Evolutionary conservation across 2,113 vertebrate genomes (phyloP).

Genomic region (Bathybates hornii): DNA sequence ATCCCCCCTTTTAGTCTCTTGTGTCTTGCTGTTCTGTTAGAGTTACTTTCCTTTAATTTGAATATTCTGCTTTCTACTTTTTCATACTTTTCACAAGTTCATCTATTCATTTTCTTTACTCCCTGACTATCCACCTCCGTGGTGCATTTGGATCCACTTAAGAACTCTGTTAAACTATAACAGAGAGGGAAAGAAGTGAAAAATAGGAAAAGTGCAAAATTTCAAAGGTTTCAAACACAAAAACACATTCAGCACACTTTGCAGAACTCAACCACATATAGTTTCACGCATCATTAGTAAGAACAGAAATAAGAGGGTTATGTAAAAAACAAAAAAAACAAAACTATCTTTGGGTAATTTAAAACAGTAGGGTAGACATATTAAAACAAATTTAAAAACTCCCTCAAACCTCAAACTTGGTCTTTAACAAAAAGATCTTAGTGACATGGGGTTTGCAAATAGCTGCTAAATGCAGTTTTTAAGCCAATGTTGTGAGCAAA

Average conservation of each 20-base stretch:
- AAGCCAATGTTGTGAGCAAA: not conserved
- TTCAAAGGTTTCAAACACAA: not conserved
- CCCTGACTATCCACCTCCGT: not conserved
- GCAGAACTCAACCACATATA: not conserved
- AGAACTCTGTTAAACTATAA: not conserved
- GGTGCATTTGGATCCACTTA: not conserved
- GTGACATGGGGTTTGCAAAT: accelerated
- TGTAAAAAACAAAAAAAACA: not conserved
- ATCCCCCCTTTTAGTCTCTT: accelerated
- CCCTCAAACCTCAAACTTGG: not conserved
- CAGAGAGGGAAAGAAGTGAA: not conserved
- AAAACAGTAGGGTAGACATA: not conserved
- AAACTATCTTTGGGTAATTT: not conserved
- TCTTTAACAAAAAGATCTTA: not conserved
- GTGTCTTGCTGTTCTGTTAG: not conserved
- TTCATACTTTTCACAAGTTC: not conserved
- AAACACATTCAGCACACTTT: not conserved
- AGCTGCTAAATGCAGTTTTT: not conserved
- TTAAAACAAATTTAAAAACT: not conserved
- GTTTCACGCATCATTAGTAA: not conserved
- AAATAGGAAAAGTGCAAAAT: not conserved
- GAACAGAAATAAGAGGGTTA: not conserved
- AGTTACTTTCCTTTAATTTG: not conserved
- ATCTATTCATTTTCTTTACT: not conserved
- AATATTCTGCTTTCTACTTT: not conserved